Evolutionary conservation across 2,113 vertebrate genomes (phyloP), one percentile per base, ranked within the genome.

Genomic region (Oreochromis niloticus): DNA sequence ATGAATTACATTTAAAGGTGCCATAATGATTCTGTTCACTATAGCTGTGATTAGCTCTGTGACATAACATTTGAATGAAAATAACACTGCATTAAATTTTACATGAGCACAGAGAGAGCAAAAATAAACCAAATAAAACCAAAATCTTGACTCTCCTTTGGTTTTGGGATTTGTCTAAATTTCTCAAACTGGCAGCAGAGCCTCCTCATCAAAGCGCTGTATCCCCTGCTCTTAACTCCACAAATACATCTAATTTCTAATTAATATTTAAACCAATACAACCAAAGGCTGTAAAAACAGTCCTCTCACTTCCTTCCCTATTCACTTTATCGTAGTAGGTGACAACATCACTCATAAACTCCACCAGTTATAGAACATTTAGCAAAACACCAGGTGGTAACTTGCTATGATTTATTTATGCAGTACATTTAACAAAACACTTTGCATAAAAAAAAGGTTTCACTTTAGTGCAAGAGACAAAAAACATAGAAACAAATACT

Each of bases 131-230:
- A 71, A 41, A 71, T 48, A 82, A 73, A 86, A 59, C 6, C 14
- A 52, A 39, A 59, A 6, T 55, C 8, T 81, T 43, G 1, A 34
- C 6, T 81, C 79, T 36, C 12, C 24, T 68, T 32, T 36, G 50
- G 3, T 81, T 81, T 68, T 12, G 52, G 68, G 68, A 16, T 73
- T 73, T 17, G 6, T 85, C 17, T n/a, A 57, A 34, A 5, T 48
- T 19, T 66, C 12, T 17, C 5, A 22, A 22, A 6, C 68, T 73
- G 22, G 13, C 39, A 8, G 1, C 68, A 73, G 41, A 46, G 68
- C 5, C 22, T 73, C 66, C 36, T 0, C 39, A 24, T 71, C 24
- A 1, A 73, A 73, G 66, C 0, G 0, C 14, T 24, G 39, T 1
- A 24, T 16, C n/a, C 34, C 11, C 63, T 8, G 19, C 0, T 68